These are phyloP conservation scores for Penaeus monodon DNA, from an alignment of 2,888 invertebrate species.

Conservation along the genomic window DNA sequence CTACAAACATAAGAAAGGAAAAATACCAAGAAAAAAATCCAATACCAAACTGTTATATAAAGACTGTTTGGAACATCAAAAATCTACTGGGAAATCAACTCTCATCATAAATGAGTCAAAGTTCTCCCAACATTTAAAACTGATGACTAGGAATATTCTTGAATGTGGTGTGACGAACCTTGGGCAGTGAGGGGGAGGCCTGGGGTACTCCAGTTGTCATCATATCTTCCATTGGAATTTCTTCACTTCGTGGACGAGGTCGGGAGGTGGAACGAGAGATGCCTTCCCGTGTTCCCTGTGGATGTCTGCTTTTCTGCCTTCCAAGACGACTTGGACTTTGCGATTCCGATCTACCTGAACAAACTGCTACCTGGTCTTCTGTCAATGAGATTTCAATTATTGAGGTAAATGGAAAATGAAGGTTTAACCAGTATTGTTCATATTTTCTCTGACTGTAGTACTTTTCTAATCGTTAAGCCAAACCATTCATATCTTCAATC, in stretches of 20 bases:
- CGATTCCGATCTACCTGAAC: conserved; percentile 27
- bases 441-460: too few species aligned
- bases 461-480: background rate
- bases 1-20: too few species aligned
- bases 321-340: conserved; percentile 28
- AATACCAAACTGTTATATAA: too few species aligned
- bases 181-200: conserved; percentile 44
- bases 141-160: background rate
- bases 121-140: background rate
- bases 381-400: background rate
- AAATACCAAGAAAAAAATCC: too few species aligned
- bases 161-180: conserved; percentile 28
- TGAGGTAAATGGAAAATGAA: background rate
- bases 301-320: conserved; percentile 25
- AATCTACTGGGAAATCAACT: too few species aligned
- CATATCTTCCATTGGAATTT: conserved; percentile 59
- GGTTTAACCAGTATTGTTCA: too few species aligned
- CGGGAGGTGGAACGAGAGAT: conserved; percentile 47
- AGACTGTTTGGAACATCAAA: too few species aligned
- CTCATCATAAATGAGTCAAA: too few species aligned
- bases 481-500: background rate
- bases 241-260: conserved; percentile 57
- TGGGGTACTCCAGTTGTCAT: conserved; percentile 21
- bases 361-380: conserved; percentile 13
- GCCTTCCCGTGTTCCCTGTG: conserved; percentile 3